Conservation (phyloP, 2,113 vertebrate species). For the Otus sunia region DNA sequence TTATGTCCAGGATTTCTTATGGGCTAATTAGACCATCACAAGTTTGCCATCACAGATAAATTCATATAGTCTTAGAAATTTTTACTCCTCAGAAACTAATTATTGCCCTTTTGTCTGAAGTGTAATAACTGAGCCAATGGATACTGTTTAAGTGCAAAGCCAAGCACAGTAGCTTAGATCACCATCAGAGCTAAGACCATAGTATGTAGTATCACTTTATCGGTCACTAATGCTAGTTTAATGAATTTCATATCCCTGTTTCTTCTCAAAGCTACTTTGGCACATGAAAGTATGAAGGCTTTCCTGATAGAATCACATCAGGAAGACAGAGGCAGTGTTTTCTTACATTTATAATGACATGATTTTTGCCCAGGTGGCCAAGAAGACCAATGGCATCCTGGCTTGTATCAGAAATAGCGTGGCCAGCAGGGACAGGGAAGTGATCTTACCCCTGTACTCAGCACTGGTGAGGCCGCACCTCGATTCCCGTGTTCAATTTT, state of each 20-base stretch:
- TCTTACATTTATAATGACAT: not conserved
- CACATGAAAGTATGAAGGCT: not conserved
- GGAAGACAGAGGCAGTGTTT: not conserved
- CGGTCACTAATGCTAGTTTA: not conserved
- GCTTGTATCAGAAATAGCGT: too few species aligned
- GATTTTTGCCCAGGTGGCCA: not conserved
- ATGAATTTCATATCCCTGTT: not conserved
- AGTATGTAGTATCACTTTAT: not conserved
- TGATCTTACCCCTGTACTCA: too few species aligned
- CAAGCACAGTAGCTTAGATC: not conserved
- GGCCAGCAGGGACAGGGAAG: too few species aligned
- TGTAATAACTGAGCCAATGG: not conserved
- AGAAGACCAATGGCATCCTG: too few species aligned
- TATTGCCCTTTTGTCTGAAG: not conserved
- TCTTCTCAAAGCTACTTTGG: not conserved
- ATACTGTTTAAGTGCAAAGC: not conserved
- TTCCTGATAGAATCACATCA: not conserved
- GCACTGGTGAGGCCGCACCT: too few species aligned
- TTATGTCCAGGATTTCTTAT: not conserved
- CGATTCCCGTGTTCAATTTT: too few species aligned
- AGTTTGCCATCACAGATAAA: not conserved
- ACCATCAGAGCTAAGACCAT: not conserved
- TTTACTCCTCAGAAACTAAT: not conserved
- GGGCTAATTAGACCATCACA: not conserved
- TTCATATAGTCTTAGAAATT: not conserved